Base-by-base conservation (phyloP, 2,888 invertebrate genomes). In the Agapostemon virescens region DNA sequence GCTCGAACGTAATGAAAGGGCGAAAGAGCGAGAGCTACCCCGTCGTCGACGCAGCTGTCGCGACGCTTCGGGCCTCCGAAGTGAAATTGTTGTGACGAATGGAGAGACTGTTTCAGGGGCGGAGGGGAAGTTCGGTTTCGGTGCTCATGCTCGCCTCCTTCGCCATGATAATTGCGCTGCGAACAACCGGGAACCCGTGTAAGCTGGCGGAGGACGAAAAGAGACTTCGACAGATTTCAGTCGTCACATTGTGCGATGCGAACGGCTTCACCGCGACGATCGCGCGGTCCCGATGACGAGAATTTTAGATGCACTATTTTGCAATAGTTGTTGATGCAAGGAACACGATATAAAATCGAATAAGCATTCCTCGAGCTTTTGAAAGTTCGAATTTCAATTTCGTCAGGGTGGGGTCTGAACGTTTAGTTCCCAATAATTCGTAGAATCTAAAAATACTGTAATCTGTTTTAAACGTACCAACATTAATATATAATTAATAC, bases 1-100 rank as follows among this genome's bases (percentile, higher is more conserved):
- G 81, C 83, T 78, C 74, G 73, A 69, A 69, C 78, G 81, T 85
- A 74, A 78, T 74, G 81, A 74, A 77, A 72, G 79, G 74, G 77
- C 84, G 79, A 49, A 49, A 49, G 49, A 77, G 80, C 67, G 36
- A 68, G 63, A 63, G 36, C 63, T 63, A 36, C 63, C 52, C 66
- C 77, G 72, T 58, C 70, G 73, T 69, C 77, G 72, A 68, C 70
- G 73, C 67, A 70, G 85, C 70, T 74, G 63, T 69, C 67, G 74
- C 80, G 74, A 52, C 76, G 77, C 30, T 42, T 40, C 38, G 15
- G 23, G 64, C 23, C 26, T 36, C 42, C 42, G 52, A 30, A 23
- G 26, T 45, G 33, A 52, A 64, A 52, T 72, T 64, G 77, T 85
- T 70, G 52, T 52, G 64, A 77, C 77, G 64, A 68, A 74, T 73